Evolutionary conservation across 2,113 vertebrate genomes (phyloP), one percentile per base, ranked within the genome.

Genomic region (Colaptes auratus): DNA sequence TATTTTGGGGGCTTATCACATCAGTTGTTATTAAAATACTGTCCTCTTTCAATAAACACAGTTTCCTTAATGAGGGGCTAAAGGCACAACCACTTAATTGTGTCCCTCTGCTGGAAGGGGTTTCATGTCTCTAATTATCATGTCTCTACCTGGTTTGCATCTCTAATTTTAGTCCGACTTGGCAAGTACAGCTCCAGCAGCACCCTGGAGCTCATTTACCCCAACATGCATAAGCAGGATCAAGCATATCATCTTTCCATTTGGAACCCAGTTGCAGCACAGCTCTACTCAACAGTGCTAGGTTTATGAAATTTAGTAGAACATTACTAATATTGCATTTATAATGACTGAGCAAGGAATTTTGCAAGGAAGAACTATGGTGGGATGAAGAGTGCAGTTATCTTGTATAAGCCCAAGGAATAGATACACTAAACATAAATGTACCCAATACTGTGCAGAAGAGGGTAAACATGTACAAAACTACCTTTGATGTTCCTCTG

Each of bases 311-410:
- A 63, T 46, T 61, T 39, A 72, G 12, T 12, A 44, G 30, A 20
- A 92, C 61, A 91, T 66, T 33, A 75, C 60, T 61, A 50, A 87
- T 39, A 5, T 12, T 4, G 13, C 66, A 73, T 1, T 39, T 44
- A n/a, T 58, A 44, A 74, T 33, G 28, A 35, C 73, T 61, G 61
- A 69, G 25, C 30, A 67, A 46, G 50, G 24, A 60, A 75, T 61
- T 74, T 74, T 86, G 17, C 23, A 89, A 33, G 21, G 11, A 74
- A 89, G 18, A 44, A 12, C 9, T 46, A 20, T 66, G 3, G 0
- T 28, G 8, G 4, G 12, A 1, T 4, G 6, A 3, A 4, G 4
- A 7, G 21, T 24, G 50, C 11, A 24, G 6, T 33, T 31, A 16
- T 27, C 28, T 70, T 44, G 6, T 16, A 12, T 60, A 84, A 84